Evolutionary conservation across 2,888 invertebrate species (phyloP), one percentile per base, ranked within the genome.

Genomic region (Drosophila crucigera): DNA sequence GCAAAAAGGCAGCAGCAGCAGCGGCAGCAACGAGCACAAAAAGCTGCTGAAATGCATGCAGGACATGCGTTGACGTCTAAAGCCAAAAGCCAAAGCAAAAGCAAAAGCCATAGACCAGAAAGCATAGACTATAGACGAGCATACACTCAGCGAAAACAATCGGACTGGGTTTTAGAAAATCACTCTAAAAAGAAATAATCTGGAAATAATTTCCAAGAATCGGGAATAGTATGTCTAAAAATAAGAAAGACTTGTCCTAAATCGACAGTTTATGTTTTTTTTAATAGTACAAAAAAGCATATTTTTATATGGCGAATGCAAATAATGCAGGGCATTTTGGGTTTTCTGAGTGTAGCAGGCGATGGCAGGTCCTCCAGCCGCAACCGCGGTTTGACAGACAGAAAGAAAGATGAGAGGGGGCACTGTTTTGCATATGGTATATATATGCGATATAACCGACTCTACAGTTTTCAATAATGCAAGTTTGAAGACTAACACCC

Each of bases 381-480:
- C 58, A 9, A 65, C 47, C 53, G 66, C 61, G 67, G 54, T 60
- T 74, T 69, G 28, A 4, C 33, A 60, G 35, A n/a, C 33, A 37
- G 31, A 43, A 22, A 37, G 55, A 54, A 9, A 33, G 33, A 9
- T 47, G 47, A 16, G 25, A 4, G 25, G 47, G 41, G n/a, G 25
- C 9, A 9, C 35, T 63, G 61, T 49, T 77, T 76, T 77, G 67
- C 80, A 76, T 79, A 76, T 67, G 66, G 58, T 52, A 62, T 31
- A 55, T 37, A 55, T 55, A n/a, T 16, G 22, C 22, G 47, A 25
- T 55, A 55, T 62, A 64, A 43, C 58, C 72, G 63, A 70, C 39
- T 58, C 73, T 68, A 80, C 61, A 78, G 71, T 76, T 85, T 89
- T 85, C 85, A 85, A 85, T 85, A 85, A 88, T 85, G 85, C 84